Conservation (phyloP, 2,888 invertebrate species). For the Xestia xanthographa region DNA sequence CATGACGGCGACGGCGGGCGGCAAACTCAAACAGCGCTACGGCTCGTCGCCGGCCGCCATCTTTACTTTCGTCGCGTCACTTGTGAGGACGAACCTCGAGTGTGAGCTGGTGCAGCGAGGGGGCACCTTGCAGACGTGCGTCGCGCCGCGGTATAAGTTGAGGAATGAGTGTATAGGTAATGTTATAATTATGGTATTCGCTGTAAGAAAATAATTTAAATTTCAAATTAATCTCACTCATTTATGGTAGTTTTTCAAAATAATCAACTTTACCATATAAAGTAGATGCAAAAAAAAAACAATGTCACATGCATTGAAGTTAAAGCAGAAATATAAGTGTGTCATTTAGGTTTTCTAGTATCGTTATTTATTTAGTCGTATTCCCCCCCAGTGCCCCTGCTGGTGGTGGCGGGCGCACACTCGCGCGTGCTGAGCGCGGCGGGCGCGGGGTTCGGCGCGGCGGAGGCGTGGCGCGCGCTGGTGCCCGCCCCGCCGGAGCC, state of each 20-base stretch:
- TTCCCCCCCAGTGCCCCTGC: slow-evolving; percentile 93
- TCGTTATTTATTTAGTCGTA: not conserved
- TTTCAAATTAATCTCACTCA: not conserved
- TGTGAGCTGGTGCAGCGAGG: slow-evolving; percentile 97
- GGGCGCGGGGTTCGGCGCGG: slow-evolving; percentile 75
- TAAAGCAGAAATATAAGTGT: not conserved
- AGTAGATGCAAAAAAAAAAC: not conserved
- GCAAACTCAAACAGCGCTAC: slow-evolving; percentile 94
- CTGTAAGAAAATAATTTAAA: not conserved
- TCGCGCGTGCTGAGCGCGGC: slow-evolving; percentile 73
- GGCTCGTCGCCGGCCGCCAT: slow-evolving; percentile 90
- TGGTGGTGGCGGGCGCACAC: slow-evolving; percentile 92
- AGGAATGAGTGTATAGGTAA: slow-evolving; percentile 74
- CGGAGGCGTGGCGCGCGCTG: slow-evolving; percentile 73
- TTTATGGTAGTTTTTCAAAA: not conserved
- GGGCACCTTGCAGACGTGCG: slow-evolving; percentile 91
- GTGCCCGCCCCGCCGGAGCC: slow-evolving; percentile 17
- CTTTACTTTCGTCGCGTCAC: slow-evolving; percentile 96
- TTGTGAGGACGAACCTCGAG: slow-evolving; percentile 97
- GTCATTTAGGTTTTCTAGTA: not conserved
- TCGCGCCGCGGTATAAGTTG: slow-evolving; percentile 90
- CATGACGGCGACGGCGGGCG: slow-evolving; percentile 96
- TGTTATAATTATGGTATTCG: not conserved
- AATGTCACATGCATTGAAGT: not conserved
- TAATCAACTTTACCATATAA: not conserved